Conservation (phyloP, 2,113 vertebrate species). For the Misgurnus anguillicaudatus region DNA sequence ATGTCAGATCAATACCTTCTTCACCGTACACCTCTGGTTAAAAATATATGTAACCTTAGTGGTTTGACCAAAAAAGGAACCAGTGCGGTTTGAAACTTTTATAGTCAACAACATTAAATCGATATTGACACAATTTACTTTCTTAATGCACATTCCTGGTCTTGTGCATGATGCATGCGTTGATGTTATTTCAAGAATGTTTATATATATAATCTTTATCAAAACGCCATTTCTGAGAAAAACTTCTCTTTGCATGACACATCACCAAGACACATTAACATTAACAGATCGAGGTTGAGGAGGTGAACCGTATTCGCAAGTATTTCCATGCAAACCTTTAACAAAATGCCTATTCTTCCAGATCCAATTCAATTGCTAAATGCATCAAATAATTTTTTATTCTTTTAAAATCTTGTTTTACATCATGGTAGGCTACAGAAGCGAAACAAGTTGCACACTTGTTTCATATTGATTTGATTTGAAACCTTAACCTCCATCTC, state of each 20-base stretch:
- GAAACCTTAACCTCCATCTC: not conserved
- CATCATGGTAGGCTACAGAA: not conserved
- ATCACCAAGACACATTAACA: too few species aligned
- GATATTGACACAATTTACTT: not conserved
- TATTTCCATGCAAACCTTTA: too few species aligned
- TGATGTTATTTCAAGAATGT: not conserved
- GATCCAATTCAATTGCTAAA: not conserved
- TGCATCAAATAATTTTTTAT: not conserved
- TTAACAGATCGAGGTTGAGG: too few species aligned
- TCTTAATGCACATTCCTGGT: not conserved
- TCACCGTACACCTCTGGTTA: not conserved
- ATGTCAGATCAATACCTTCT: slow-evolving; percentile 21
- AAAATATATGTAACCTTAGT: slow-evolving; percentile 8
- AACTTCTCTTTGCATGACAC: too few species aligned
- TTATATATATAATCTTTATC: not conserved
- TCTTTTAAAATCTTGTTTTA: not conserved
- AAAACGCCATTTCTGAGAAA: not conserved
- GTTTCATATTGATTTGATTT: not conserved
- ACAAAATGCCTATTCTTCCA: not conserved
- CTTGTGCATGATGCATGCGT: not conserved
- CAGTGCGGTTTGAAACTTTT: not conserved
- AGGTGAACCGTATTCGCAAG: too few species aligned
- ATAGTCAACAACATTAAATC: not conserved
- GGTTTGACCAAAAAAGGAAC: not conserved
- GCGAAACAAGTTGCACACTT: not conserved